Conservation (phyloP, 1,140 invertebrate species). For the Zaprionus gabonicus region DNA sequence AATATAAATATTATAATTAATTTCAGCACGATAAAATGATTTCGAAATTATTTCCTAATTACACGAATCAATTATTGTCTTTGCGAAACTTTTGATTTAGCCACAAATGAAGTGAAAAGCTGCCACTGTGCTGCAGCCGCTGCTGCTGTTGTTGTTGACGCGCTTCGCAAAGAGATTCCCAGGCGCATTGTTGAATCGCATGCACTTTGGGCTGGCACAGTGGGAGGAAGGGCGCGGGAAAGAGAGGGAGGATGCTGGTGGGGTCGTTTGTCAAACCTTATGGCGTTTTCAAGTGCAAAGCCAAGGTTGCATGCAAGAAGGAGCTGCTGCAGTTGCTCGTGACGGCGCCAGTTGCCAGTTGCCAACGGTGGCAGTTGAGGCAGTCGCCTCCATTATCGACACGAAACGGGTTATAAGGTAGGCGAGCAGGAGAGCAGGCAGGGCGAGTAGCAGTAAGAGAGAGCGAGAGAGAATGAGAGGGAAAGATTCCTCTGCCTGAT, state of each 20-base stretch:
- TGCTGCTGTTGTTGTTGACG: constrained; percentile 4
- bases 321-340: constrained; percentile 15
- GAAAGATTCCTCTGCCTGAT: constrained; percentile 26
- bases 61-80: neutral
- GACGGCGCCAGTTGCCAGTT: constrained; percentile 1
- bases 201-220: constrained; percentile 40
- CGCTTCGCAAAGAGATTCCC: constrained; percentile 56
- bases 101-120: neutral
- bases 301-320: constrained; percentile 65
- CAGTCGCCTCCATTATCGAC: constrained; percentile 70
- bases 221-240: neutral
- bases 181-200: constrained; percentile 75
- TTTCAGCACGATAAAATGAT: neutral
- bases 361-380: constrained; percentile 10
- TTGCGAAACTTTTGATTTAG: constrained; percentile 4
- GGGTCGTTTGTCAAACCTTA: constrained; percentile 68
- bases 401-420: constrained; percentile 54
- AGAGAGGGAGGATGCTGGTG: constrained; percentile 11
- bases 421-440: neutral
- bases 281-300: constrained; percentile 76
- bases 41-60: constrained; percentile 4
- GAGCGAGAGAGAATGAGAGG: constrained; percentile 3
- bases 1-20: constrained; percentile 3
- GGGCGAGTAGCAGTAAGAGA: neutral
- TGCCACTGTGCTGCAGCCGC: constrained; percentile 14